These are phyloP conservation scores for Porites lobata DNA, from an alignment of 92 coral and sea anemone genomes.

Conservation along the genomic window DNA sequence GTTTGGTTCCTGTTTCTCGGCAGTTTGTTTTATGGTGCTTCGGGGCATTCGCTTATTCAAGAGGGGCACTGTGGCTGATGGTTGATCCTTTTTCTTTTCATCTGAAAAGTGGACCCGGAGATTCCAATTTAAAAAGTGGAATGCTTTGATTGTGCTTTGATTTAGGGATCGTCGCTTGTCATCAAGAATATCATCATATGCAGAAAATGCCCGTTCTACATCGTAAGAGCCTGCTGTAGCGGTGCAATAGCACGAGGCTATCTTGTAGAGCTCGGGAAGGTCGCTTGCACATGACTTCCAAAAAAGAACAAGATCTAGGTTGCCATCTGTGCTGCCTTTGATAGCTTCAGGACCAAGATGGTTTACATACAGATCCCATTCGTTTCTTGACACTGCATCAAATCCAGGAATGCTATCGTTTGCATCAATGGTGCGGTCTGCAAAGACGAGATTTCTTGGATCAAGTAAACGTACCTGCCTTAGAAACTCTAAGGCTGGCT, in stretches of 20 bases:
- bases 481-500: conserved; percentile 42
- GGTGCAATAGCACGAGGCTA: background rate
- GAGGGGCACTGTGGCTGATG: no score
- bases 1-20: no score
- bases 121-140: conserved; percentile 76
- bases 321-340: background rate
- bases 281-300: background rate
- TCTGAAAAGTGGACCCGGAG: conserved; percentile 21
- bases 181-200: no score
- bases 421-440: background rate
- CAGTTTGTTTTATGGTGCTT: no score
- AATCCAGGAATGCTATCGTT: background rate
- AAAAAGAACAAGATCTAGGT: background rate
- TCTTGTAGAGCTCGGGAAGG: background rate
- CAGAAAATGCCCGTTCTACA: no score
- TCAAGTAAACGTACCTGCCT: conserved; percentile 53
- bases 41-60: no score
- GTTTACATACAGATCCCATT: background rate
- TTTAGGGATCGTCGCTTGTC: background rate
- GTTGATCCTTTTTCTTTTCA: conserved; percentile 30
- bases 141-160: conserved; percentile 48
- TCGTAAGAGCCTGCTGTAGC: background rate
- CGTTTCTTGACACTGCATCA: background rate
- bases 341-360: background rate
- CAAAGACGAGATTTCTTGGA: conserved; percentile 43